Evolutionary conservation across 92 coral and sea anemone genomes (phyloP), one percentile per base, ranked within the genome.

Genomic region (Pocillopora grandis): DNA sequence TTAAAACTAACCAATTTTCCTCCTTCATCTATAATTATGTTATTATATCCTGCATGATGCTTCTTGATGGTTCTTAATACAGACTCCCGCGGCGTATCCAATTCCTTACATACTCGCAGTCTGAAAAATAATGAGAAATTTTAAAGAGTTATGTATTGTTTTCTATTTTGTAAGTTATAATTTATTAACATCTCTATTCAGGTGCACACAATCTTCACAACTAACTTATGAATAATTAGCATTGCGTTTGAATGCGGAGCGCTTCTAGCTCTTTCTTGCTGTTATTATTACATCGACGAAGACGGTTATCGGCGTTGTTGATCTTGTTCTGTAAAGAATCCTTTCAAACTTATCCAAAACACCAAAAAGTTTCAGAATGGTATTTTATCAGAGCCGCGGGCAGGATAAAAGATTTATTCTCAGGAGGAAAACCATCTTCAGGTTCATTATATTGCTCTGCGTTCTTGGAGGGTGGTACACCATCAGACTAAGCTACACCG

Each of bases 381-480:
- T 33, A 10, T 13, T 61, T 81, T n/a, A 71, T 71, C 77, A 37
- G 36, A 58, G 21, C 21, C 18, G 33, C 35, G 76, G 69, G 19
- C 74, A 81, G 52, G 48, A 70, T n/a, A 65, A 20, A 11, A 21
- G 8, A 9, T 31, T 75, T 18, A 10, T 60, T 37, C 18, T 58
- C 70, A 70, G 69, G 52, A 59, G 49, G 77, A 81, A 71, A n/a
- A n/a, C 21, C 36, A 71, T 59, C 27, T 58, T 59, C 2, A 81
- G 58, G 42, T 18, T 65, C 42, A 6, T 81, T 71, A 21, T 81
- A 20, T 58, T 81, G 12, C 56, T 81, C 7, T 71, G 68, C 35
- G 59, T 59, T 81, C 69, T 71, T 52, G 77, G 68, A 33, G 85
- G 69, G 56, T 71, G 67, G 36, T 81, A 23, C 31, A 58, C 33